phyloP scores from a whole-genome alignment of 2,888 invertebrate species.

The Crocallis elinguaria region DNA sequence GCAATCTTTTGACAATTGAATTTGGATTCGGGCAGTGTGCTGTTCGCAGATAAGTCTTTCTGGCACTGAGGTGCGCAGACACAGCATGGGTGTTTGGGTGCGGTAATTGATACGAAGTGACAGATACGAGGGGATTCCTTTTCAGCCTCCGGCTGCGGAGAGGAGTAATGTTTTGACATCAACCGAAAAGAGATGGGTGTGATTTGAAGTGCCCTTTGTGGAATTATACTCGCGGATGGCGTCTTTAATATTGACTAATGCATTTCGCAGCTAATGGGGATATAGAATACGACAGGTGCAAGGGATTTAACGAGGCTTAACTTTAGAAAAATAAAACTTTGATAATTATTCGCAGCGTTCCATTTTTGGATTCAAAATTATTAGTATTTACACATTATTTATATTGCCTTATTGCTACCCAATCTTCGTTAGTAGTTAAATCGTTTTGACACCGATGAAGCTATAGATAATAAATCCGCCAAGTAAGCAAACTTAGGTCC shows the following conservation, averaged over 20 bases:
- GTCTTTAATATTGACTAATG: slow-evolving; percentile 84
- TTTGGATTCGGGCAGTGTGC: slow-evolving; percentile 72
- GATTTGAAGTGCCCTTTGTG: slow-evolving; percentile 85
- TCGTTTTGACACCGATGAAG: no score
- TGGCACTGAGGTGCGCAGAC: slow-evolving; percentile 41
- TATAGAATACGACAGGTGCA: slow-evolving; percentile 78
- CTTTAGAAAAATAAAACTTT: slow-evolving; percentile 48
- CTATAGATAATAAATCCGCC: no score
- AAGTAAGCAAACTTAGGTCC: no score
- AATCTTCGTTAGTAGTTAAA: no score
- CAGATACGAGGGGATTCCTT: slow-evolving; percentile 77
- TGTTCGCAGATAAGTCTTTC: slow-evolving; percentile 74
- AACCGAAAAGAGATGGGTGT: slow-evolving; percentile 82
- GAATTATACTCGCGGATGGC: slow-evolving; percentile 82
- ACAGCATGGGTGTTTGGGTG: slow-evolving; percentile 79
- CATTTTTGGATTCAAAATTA: no score
- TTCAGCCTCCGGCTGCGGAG: slow-evolving; percentile 71
- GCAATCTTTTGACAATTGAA: slow-evolving; percentile 83
- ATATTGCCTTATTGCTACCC: no score
- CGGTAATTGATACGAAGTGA: slow-evolving; percentile 85
- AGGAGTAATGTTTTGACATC: slow-evolving; percentile 82
- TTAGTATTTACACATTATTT: no score
- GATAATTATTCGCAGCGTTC: slow-evolving; percentile 30
- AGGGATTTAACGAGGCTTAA: slow-evolving; percentile 58
- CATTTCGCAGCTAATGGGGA: slow-evolving; percentile 80